phyloP scores from a whole-genome alignment of 2,113 vertebrate genomes.

The Lepus timidus region DNA sequence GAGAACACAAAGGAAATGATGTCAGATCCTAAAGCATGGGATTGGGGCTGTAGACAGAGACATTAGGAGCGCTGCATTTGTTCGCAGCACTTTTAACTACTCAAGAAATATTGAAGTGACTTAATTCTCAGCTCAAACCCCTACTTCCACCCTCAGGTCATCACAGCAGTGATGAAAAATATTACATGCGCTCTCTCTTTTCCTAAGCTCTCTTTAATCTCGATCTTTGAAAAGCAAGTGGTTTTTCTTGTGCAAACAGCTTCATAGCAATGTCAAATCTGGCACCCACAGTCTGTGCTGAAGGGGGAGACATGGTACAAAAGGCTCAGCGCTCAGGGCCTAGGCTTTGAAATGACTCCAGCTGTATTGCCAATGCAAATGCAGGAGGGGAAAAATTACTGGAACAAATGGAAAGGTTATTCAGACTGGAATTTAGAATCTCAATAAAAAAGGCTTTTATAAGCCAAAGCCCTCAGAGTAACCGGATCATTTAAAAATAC shows the following conservation, averaged over 20 bases:
- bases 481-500: conserved; percentile 85
- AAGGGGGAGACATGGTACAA: conserved; percentile 72
- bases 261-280: conserved; percentile 81
- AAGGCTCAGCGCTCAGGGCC: conserved; percentile 76
- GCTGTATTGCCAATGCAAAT: conserved; percentile 84
- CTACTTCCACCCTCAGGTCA: conserved; percentile 68
- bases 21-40: neutral
- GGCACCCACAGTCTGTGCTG: conserved; percentile 68
- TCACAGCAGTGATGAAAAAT: conserved; percentile 68
- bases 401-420: conserved; percentile 86
- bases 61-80: neutral
- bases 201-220: conserved; percentile 77
- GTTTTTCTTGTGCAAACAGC: conserved; percentile 82
- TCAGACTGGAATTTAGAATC: conserved; percentile 85
- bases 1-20: neutral
- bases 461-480: conserved; percentile 83
- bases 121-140: conserved; percentile 58
- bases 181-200: conserved; percentile 67
- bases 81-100: conserved; percentile 41
- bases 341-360: conserved; percentile 81
- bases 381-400: conserved; percentile 80
- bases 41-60: neutral
- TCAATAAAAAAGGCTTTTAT: conserved; percentile 85
- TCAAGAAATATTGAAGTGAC: conserved; percentile 47
- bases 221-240: conserved; percentile 79